phyloP scores from a whole-genome alignment of 2,797 vertebrate species.

The Oreonectes daqikongensis region DNA sequence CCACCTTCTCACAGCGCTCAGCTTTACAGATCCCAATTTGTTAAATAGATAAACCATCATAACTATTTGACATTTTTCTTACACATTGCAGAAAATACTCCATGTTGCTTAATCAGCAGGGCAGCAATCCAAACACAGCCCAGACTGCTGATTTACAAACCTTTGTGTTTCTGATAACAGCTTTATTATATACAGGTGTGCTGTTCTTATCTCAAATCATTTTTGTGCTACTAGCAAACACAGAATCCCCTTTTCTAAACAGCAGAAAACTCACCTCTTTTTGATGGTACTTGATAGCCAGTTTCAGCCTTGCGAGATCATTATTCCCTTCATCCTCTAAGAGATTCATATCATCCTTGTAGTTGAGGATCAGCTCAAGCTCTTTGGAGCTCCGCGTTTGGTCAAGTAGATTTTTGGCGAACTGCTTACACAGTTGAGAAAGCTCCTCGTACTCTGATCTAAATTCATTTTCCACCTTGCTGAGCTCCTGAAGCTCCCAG shows the following conservation, averaged over 20 bases:
- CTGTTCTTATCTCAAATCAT: not conserved
- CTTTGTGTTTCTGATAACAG: not conserved
- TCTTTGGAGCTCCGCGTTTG: slow-evolving; percentile 97
- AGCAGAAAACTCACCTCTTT: slow-evolving; percentile 86
- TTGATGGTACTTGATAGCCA: slow-evolving; percentile 97
- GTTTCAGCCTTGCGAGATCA: slow-evolving; percentile 91
- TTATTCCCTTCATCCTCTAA: slow-evolving; percentile 90
- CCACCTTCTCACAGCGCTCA: not conserved
- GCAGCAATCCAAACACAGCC: not conserved
- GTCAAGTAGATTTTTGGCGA: slow-evolving; percentile 95
- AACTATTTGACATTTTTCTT: not conserved
- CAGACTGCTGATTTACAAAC: slow-evolving; percentile 6
- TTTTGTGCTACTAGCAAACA: too few relatives aligned
- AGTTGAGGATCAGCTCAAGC: slow-evolving; percentile 97
- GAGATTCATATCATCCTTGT: slow-evolving; percentile 86
- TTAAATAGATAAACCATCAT: not conserved
- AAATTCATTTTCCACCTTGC: slow-evolving; percentile 98
- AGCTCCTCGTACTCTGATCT: slow-evolving; percentile 97
- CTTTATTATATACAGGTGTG: not conserved
- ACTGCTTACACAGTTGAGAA: slow-evolving; percentile 93
- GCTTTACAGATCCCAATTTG: not conserved
- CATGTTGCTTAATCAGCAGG: not conserved
- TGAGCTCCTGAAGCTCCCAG: slow-evolving; percentile 97
- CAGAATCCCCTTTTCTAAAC: not conserved
- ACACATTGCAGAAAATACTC: not conserved